A percentile compares a stretch with the other conserved stretches of the same genome.
phyloP scores from a whole-genome alignment of 1,140 invertebrate species.

The Drosophila lini region DNA sequence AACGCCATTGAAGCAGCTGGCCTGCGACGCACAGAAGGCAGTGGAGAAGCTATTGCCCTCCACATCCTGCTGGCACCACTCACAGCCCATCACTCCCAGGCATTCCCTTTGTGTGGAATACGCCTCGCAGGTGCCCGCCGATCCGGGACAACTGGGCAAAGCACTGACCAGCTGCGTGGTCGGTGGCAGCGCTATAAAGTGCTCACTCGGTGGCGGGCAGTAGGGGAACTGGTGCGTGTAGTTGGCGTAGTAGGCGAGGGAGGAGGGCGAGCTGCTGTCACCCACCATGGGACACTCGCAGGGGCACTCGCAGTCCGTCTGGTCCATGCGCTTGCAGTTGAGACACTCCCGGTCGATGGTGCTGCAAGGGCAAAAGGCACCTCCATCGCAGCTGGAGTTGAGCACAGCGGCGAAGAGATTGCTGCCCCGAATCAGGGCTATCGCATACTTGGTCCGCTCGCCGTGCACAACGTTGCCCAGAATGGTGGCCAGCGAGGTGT shows the following conservation, averaged over 20 bases:
- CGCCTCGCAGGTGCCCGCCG: conserved; percentile 89
- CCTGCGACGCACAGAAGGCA: conserved; percentile 92
- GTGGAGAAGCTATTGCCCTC: conserved; percentile 89
- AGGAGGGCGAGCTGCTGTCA: conserved; percentile 28
- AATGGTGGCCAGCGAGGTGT: conserved; percentile 90
- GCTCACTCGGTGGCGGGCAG: conserved; percentile 75
- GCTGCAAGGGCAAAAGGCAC: conserved; percentile 96
- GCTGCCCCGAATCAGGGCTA: conserved; percentile 91
- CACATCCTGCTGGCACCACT: conserved; percentile 94
- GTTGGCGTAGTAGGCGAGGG: conserved; percentile 61
- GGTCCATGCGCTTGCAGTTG: conserved; percentile 97
- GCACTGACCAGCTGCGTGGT: conserved; percentile 47
- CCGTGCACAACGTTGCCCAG: conserved; percentile 94
- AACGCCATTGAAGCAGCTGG: conserved; percentile 92
- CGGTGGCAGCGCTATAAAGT: conserved; percentile 73
- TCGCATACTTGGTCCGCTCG: conserved; percentile 95
- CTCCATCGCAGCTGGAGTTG: conserved; percentile 90
- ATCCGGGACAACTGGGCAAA: conserved; percentile 87
- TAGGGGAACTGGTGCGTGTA: conserved; percentile 77
- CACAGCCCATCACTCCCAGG: conserved; percentile 93
- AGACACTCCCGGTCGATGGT: conserved; percentile 94
- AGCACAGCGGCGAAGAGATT: conserved; percentile 95
- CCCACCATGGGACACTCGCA: conserved; percentile 93
- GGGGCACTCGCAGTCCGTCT: conserved; percentile 97
- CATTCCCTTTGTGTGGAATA: conserved; percentile 90